Evolutionary conservation across 2,797 vertebrate species (phyloP).

Genomic region (Sternarchorhynchus goeldii): DNA sequence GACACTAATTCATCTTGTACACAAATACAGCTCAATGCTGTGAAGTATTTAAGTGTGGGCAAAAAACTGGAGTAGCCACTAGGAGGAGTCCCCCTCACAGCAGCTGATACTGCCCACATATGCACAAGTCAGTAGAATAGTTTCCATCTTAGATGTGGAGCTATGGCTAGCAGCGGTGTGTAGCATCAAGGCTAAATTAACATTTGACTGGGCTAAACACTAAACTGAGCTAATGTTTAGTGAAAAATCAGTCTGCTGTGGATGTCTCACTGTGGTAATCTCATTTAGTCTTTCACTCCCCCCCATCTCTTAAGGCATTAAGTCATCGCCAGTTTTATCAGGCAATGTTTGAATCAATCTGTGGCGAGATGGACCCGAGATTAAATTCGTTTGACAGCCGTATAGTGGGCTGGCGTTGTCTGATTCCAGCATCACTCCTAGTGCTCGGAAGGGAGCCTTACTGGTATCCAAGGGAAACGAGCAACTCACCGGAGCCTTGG

Average conservation of each 20-base stretch:
- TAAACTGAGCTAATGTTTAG: too few species aligned
- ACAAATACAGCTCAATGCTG: too few species aligned
- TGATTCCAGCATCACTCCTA: conserved; percentile 17
- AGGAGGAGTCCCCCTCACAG: conserved; percentile 25
- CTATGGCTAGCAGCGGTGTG: too few species aligned
- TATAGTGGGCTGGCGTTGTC: conserved; percentile 17
- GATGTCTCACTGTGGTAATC: too few species aligned
- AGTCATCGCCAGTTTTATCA: conserved; percentile 5
- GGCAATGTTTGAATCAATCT: conserved; percentile 6
- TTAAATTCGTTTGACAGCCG: conserved; percentile 29
- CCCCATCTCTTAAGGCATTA: neutral
- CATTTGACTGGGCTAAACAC: too few species aligned
- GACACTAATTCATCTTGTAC: neutral
- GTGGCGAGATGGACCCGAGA: neutral
- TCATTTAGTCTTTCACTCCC: neutral
- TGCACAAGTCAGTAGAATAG: too few species aligned
- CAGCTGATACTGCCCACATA: too few species aligned
- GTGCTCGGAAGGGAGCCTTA: neutral
- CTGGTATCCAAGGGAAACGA: conserved; percentile 51
- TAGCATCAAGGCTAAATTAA: too few species aligned
- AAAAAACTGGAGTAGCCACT: conserved; percentile 3
- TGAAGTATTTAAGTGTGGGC: too few species aligned
- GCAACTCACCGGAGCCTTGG: neutral
- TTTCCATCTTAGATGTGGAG: too few species aligned
- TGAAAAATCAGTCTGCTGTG: too few species aligned